Conservation (phyloP, 2,888 invertebrate genomes). For the Trissoscelio sp. region DNA sequence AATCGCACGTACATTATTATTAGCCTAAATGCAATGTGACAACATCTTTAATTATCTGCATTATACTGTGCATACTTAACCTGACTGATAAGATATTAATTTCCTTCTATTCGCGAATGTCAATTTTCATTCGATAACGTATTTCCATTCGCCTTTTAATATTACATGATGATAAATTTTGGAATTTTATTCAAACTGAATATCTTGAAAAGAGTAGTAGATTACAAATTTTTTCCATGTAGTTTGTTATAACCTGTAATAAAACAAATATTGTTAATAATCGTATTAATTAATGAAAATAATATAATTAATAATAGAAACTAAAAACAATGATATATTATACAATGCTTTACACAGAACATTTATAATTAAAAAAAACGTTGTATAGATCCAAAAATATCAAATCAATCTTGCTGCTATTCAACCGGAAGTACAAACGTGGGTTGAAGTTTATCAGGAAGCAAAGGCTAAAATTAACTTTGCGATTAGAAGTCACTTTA, state of each 20-base stretch:
- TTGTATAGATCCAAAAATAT: slow-evolving; percentile 46
- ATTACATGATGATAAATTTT: neutral
- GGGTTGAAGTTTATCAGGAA: slow-evolving; percentile 63
- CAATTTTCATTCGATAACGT: neutral
- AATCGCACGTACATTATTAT: slow-evolving; percentile 32
- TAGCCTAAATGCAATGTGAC: slow-evolving; percentile 32
- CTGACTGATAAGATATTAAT: slow-evolving; percentile 12
- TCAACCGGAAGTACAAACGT: slow-evolving; percentile 55
- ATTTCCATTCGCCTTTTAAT: neutral
- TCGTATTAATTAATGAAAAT: too few relatives aligned
- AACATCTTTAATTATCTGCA: slow-evolving; percentile 29
- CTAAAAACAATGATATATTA: too few relatives aligned
- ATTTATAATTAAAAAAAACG: too few relatives aligned
- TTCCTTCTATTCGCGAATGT: slow-evolving; percentile 19
- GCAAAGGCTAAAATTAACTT: slow-evolving; percentile 56
- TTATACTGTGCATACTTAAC: slow-evolving; percentile 11
- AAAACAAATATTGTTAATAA: too few relatives aligned
- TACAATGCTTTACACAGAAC: too few relatives aligned
- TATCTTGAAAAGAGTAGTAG: too few relatives aligned
- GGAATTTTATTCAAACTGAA: too few relatives aligned
- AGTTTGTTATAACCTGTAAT: too few relatives aligned
- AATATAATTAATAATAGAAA: too few relatives aligned
- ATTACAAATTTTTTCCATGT: too few relatives aligned
- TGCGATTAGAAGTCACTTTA: slow-evolving; percentile 46
- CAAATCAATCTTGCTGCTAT: slow-evolving; percentile 38